Base-by-base conservation (phyloP, 2,888 invertebrate species). In the Hyles lineata region DNA sequence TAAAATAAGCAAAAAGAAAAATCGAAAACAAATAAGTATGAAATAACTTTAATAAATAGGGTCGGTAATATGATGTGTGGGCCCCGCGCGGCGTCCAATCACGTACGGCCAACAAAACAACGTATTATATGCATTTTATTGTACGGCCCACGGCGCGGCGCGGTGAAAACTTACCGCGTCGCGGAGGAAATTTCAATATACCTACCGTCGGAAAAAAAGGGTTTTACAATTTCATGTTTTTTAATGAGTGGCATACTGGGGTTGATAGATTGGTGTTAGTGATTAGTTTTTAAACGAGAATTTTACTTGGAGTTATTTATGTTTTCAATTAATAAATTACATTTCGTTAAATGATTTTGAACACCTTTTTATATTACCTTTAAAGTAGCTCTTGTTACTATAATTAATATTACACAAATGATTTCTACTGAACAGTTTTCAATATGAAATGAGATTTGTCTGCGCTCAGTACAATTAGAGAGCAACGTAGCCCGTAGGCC, bases 111-210 rank as follows among this genome's bases (percentile, higher is more conserved):
- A 84, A 92, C 94, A 94, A 93, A 94, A 92, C 87, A 92, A 83
- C 80, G 92, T 93, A 89, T 93, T 93, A 93, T 93, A 94, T 93
- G 93, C 93, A 93, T 94, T 92, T 92, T 92, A 92, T 90, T 92
- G 90, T 88, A 11, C 23, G 63, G 35, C 32, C 72, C 55, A 23
- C 55, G 29, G 50, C 52, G 72, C 55, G 29, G 50, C 52, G 72
- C 63, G 63, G 58, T 25, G 63, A 72, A 63, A 72, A 58, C 72
- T 72, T 67, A 63, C 80, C 70, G 17, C 50, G 67, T 32, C 62
- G 62, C 79, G 78, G 79, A 79, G 81, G 83, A 84, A 84, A 81
- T 82, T 79, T 78, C 77, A 72, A 67, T 61, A 89, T 82, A 90
- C 75, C 71, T 82, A 90, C 75, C 71, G 90, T 83, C 74, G 70